Percentiles rank a stretch among this genome's conserved stretches.
Evolutionary conservation across 2,888 invertebrate genomes (phyloP).

Genomic region (Isoperla grammatica): DNA sequence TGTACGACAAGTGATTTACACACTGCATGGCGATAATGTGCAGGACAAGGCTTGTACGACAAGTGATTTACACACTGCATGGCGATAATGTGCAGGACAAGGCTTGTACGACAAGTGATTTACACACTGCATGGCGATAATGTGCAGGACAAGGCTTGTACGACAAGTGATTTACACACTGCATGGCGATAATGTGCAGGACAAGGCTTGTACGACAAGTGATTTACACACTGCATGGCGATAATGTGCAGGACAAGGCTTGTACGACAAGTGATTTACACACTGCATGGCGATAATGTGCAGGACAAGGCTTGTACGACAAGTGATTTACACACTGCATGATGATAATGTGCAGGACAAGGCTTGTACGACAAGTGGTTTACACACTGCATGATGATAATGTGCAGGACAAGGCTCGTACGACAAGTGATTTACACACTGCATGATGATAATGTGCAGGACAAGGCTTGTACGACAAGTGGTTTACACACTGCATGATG

Average conservation of each 20-base stretch:
- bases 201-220: not conserved
- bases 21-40: no score
- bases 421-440: constrained; percentile 5
- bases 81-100: constrained; percentile 19
- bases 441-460: no score
- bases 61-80: constrained; percentile 12
- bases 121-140: no score
- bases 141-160: constrained; percentile 9
- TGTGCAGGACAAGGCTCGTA: constrained; percentile 11
- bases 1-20: not conserved
- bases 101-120: not conserved
- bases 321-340: constrained; percentile 12
- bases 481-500: no score
- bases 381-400: no score
- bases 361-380: not conserved
- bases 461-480: not conserved
- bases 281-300: no score
- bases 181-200: no score
- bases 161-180: constrained; percentile 5
- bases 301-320: constrained; percentile 1
- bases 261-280: not conserved
- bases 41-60: constrained; percentile 1
- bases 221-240: no score
- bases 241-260: constrained; percentile 16
- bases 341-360: constrained; percentile 19